Base-by-base conservation (phyloP, 2,797 vertebrate genomes). In the Neomorphus geoffroyi region DNA sequence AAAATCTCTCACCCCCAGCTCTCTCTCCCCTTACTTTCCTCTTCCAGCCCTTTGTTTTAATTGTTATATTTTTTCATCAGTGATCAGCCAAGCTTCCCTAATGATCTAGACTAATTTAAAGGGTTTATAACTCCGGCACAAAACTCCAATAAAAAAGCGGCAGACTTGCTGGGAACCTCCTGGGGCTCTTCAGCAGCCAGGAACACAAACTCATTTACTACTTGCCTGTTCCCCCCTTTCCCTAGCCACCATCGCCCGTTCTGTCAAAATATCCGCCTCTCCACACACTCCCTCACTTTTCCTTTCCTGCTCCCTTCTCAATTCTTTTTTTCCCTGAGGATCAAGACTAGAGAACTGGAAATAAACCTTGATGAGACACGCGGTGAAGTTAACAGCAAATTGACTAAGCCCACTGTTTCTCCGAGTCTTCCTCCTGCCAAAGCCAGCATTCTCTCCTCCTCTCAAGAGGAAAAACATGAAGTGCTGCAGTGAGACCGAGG, bases 11-110 rank as follows among this genome's bases (percentile, higher is more conserved):
- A 86, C 92, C 87, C 87, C 61, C 84, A 83, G 87, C 92, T 96
- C 87, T 75, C 54, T 95, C 96, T 95, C 93, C 86, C 89, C 72
- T 45, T 50, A 78, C 90, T 95, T 93, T 83, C 82, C 35, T 86
- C 79, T 96, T 95, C 39, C 41, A 95, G 80, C 80, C 90, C 94
- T 96, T 96, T 97, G 86, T 96, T 98, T 98, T 97, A 98, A 98
- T 97, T 98, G 97, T 97, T 97, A 95, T 95, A 97, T 98, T 98
- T 98, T 97, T 98, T 97, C 97, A 97, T 96, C 97, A 98, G 97
- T 97, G 97, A 97, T 98, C 97, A 98, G 97, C 97, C 72, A 91
- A 97, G 97, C 97, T 98, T 97, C 94, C 86, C 97, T 98, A 98
- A 98, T 98, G 97, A 98, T 98, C 96, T 93, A 91, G 94, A 90